Conservation (phyloP, 2,113 vertebrate species). For the Phalacrocorax brasilianus region DNA sequence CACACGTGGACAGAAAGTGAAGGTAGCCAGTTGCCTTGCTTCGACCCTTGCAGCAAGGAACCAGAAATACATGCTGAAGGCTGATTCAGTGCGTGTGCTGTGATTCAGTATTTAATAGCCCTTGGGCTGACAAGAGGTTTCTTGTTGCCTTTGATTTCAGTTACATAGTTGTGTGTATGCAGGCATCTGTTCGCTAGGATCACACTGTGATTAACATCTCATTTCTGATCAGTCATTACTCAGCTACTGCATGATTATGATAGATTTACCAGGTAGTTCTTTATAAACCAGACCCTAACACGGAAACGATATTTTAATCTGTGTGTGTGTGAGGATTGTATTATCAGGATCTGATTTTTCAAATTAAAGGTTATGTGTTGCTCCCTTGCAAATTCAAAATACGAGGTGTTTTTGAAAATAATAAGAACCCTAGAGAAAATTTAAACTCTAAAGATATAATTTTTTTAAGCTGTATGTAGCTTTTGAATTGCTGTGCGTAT, state of each 20-base stretch:
- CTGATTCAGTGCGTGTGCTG: neutral
- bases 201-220: neutral
- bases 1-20: neutral
- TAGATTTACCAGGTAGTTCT: neutral
- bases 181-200: neutral
- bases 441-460: neutral
- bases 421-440: neutral
- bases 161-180: neutral
- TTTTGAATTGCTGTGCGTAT: neutral
- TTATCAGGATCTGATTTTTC: neutral
- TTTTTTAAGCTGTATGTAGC: neutral
- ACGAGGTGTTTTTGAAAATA: neutral
- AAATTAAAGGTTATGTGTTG: neutral
- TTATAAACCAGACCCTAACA: neutral
- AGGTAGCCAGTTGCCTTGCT: neutral
- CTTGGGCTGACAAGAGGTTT: neutral
- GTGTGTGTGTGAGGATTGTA: neutral
- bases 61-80: neutral
- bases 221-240: neutral
- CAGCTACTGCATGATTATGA: neutral
- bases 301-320: neutral
- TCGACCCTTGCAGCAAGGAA: neutral
- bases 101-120: neutral
- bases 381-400: neutral
- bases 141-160: neutral